Percentiles rank a stretch among this genome's conserved stretches.
phyloP scores from a whole-genome alignment of 2,888 invertebrate genomes.

The Pollenia griseotomentosa region DNA sequence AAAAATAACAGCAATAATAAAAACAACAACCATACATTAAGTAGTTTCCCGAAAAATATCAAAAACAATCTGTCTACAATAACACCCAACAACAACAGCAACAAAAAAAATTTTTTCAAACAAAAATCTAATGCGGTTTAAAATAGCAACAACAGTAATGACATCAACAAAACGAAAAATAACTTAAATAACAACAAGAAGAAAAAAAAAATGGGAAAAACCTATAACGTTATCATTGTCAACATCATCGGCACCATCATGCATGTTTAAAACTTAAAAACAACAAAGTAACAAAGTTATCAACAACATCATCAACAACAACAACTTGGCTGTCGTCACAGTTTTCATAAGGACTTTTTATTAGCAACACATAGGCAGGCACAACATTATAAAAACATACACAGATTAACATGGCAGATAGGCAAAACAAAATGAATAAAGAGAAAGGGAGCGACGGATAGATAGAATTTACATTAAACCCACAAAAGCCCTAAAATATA shows the following conservation, averaged over 20 bases:
- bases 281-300: slow-evolving; percentile 49
- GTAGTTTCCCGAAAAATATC: slow-evolving; percentile 2
- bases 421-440: neutral
- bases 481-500: slow-evolving; percentile 13
- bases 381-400: slow-evolving; percentile 1
- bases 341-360: neutral
- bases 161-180: slow-evolving; percentile 33
- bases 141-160: slow-evolving; percentile 40
- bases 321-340: neutral
- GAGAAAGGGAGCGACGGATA: neutral
- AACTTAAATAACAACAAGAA: slow-evolving; percentile 33
- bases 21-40: slow-evolving; percentile 27
- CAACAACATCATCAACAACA: slow-evolving; percentile 23
- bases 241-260: slow-evolving; percentile 34
- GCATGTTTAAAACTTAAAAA: slow-evolving; percentile 42
- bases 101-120: slow-evolving; percentile 3
- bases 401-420: neutral
- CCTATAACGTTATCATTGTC: slow-evolving; percentile 40
- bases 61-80: slow-evolving; percentile 29
- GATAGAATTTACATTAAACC: neutral
- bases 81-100: slow-evolving; percentile 11
- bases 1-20: slow-evolving; percentile 16
- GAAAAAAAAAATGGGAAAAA: neutral
- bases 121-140: slow-evolving; percentile 58
- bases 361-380: neutral